Base-by-base conservation (phyloP, 2,888 invertebrate species). In the Furcula furcula region DNA sequence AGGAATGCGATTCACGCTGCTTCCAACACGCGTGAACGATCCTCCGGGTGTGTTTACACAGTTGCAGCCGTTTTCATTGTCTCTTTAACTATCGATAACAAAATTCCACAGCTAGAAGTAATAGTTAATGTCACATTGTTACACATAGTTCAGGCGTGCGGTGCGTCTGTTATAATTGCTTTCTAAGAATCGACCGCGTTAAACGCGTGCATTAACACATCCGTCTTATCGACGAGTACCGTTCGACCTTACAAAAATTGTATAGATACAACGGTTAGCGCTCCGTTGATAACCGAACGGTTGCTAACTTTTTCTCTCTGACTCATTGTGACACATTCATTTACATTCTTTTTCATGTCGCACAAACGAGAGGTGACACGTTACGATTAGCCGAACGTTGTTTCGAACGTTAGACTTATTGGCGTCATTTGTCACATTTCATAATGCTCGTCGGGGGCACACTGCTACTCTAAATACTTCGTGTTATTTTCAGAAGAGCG, bases 21-120 rank as follows among this genome's bases (percentile, higher is more conserved):
- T 39, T 41, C 40, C 30, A 13, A 26, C 30, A 29, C 36, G 34
- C 36, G 47, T 40, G 31, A 39, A 18, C 28, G 15, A 36, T 41
- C 31, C 44, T 33, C 29, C 33, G 36, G 22, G 43, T 30, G 27
- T 71, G 65, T 78, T 77, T 75, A 62, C 50, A 73, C 78, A 78
- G 77, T 68, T 78, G 78, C 64, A 48, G 45, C 40, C 48, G 52
- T 56, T 61, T 62, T 65, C 68, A 65, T 74, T 70, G 69, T 73
- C 48, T 64, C 47, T 29, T 31, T 34, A 29, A 40, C 42, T 55
- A 61, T 62, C 58, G 64, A 70, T 68, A 73, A 75, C 66, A 73
- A 65, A 63, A 75, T 77, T 76, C 78, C 76, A 59, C 45, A 58
- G 59, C 61, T 48, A 58, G 46, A 49, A 65, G 75, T 74, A 71